Conservation (phyloP, 2,113 vertebrate genomes). For the Sylvietta virens region DNA sequence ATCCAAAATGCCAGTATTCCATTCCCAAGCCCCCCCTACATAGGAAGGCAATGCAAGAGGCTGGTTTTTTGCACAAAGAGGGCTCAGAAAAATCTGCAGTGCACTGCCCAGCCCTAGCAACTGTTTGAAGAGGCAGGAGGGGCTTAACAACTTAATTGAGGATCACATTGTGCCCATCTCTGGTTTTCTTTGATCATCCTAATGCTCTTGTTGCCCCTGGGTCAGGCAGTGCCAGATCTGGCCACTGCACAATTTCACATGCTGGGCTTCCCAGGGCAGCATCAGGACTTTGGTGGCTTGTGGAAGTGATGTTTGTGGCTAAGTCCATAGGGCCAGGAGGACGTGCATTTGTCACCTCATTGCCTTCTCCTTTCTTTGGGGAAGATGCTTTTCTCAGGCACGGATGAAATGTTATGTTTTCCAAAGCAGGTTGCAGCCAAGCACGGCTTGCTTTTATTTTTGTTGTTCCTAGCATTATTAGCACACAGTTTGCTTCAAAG, state of each 20-base stretch:
- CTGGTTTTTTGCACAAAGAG: not conserved
- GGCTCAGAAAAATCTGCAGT: not conserved
- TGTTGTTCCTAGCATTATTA: conserved; percentile 11
- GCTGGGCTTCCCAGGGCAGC: not conserved
- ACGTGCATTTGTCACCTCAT: fast-evolving
- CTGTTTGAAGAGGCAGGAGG: not conserved
- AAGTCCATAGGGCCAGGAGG: not conserved
- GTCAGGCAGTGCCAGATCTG: not conserved
- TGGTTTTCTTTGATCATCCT: not conserved
- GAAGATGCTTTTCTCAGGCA: not conserved
- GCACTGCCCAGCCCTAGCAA: not conserved
- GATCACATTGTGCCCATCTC: not conserved
- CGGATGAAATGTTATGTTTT: not conserved
- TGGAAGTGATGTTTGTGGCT: not conserved
- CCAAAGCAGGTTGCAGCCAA: not conserved
- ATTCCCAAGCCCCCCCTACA: not conserved
- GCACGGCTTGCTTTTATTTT: not conserved
- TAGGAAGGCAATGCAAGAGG: no score
- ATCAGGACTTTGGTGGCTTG: not conserved
- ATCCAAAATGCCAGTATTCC: not conserved
- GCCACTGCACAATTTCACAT: not conserved
- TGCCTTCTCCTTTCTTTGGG: not conserved
- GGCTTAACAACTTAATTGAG: not conserved
- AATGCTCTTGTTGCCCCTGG: fast-evolving
- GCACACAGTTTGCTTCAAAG: conserved; percentile 49